These are phyloP conservation scores for Nysson spinosus DNA, from an alignment of 2,888 invertebrate genomes.

Conservation along the genomic window DNA sequence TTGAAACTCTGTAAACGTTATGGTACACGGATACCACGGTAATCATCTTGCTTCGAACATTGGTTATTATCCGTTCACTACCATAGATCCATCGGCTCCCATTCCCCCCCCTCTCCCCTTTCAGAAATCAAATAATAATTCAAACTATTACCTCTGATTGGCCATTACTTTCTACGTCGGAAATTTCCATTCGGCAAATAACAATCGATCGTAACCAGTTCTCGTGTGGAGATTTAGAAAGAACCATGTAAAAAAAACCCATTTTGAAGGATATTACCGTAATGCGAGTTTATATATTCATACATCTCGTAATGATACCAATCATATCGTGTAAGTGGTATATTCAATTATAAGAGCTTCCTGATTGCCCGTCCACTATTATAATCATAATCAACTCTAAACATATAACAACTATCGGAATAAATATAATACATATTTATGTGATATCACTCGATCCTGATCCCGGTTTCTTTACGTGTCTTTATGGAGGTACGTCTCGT, in stretches of 20 bases:
- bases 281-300: too few relatives aligned
- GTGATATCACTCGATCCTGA: conserved; percentile 1
- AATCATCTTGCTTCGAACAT: conserved; percentile 25
- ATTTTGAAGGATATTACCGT: too few relatives aligned
- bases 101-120: conserved; percentile 28
- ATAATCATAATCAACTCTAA: too few relatives aligned
- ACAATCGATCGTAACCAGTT: conserved; percentile 32
- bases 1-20: conserved; percentile 26
- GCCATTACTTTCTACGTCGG: conserved; percentile 44
- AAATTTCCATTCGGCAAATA: conserved; percentile 25
- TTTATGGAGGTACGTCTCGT: conserved; percentile 11
- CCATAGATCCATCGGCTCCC: conserved; percentile 38
- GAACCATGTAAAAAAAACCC: too few relatives aligned
- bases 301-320: too few relatives aligned
- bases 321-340: too few relatives aligned
- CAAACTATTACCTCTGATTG: conserved; percentile 34
- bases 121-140: conserved; percentile 55
- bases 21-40: conserved; percentile 23
- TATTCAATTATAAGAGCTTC: too few relatives aligned
- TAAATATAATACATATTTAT: conserved; percentile 1
- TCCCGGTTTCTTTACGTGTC: conserved; percentile 44
- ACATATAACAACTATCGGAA: background rate
- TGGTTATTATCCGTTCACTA: conserved; percentile 37
- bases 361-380: too few relatives aligned
- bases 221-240: too few relatives aligned